Evolutionary conservation across 2,888 invertebrate species (phyloP).

Genomic region (Macrosoma leucophasiata): DNA sequence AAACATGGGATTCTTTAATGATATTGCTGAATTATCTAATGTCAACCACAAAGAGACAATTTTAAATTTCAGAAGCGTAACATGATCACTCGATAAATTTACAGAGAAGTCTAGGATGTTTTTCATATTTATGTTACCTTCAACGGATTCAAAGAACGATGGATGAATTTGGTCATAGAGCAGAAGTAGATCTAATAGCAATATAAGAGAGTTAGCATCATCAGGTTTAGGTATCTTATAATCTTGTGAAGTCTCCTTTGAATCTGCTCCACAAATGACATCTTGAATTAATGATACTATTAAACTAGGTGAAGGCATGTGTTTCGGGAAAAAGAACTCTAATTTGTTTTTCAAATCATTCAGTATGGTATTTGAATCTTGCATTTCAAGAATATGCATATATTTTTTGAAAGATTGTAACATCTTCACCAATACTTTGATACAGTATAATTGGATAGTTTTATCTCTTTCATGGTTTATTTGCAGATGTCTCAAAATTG

Average conservation of each 20-base stretch:
- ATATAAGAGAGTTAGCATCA: conserved; percentile 47
- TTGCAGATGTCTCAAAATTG: conserved; percentile 63
- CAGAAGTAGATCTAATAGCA: conserved; percentile 53
- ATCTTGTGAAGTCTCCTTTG: conserved; percentile 36
- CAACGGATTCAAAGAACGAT: conserved; percentile 60
- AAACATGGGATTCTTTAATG: conserved; percentile 70
- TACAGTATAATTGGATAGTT: conserved; percentile 60
- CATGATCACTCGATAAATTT: conserved; percentile 37
- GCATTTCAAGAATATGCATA: conserved; percentile 65
- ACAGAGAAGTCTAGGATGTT: conserved; percentile 52
- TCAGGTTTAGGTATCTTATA: conserved; percentile 48
- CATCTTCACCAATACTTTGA: conserved; percentile 73
- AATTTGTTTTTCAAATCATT: conserved; percentile 53
- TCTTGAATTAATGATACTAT: conserved; percentile 52
- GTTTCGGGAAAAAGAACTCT: conserved; percentile 63
- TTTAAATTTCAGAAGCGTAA: conserved; percentile 60
- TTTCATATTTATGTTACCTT: conserved; percentile 60
- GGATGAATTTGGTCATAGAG: conserved; percentile 62
- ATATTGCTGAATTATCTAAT: conserved; percentile 66
- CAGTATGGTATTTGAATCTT: conserved; percentile 36
- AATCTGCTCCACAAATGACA: conserved; percentile 34
- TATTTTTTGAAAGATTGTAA: conserved; percentile 68
- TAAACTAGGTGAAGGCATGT: conserved; percentile 51
- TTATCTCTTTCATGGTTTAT: conserved; percentile 48
- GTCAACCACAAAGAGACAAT: conserved; percentile 61